phyloP scores from a whole-genome alignment of 2,888 invertebrate genomes.

The Frankliniella fusca region DNA sequence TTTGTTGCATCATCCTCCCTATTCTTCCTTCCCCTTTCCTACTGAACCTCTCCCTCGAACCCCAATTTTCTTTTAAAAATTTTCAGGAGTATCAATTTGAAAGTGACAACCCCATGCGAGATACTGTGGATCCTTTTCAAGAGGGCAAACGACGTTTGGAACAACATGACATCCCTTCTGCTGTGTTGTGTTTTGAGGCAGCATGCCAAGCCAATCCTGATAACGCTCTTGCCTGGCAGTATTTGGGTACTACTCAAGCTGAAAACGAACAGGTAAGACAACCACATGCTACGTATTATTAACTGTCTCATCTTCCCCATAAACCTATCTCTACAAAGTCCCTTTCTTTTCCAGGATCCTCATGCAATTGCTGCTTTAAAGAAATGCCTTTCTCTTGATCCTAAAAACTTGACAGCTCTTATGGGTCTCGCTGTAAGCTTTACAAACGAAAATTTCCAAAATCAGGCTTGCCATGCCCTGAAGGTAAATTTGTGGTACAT shows the following conservation, averaged over 20 bases:
- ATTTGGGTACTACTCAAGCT: slow-evolving; percentile 87
- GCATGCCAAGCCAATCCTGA: slow-evolving; percentile 79
- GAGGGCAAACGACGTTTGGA: slow-evolving; percentile 78
- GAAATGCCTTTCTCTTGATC: slow-evolving; percentile 74
- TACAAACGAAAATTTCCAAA: slow-evolving; percentile 92
- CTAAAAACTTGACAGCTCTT: slow-evolving; percentile 74
- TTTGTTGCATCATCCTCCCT: background rate
- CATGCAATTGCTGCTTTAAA: slow-evolving; percentile 87
- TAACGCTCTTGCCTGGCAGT: slow-evolving; percentile 78
- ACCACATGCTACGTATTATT: background rate
- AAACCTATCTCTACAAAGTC: background rate
- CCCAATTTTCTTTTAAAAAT: slow-evolving; percentile 28
- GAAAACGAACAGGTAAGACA: slow-evolving; percentile 82
- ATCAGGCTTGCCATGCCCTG: slow-evolving; percentile 72
- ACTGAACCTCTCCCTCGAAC: background rate
- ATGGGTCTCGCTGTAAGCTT: slow-evolving; percentile 91
- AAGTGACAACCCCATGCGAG: slow-evolving; percentile 80
- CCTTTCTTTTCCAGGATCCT: slow-evolving; percentile 61
- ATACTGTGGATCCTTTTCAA: slow-evolving; percentile 71
- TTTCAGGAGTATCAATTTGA: slow-evolving; percentile 69
- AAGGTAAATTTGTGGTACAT: slow-evolving; percentile 43
- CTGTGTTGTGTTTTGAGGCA: slow-evolving; percentile 93
- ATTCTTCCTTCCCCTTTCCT: background rate
- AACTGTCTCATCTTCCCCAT: background rate
- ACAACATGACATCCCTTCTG: slow-evolving; percentile 89